phyloP scores from a whole-genome alignment of 92 coral and sea anemone genomes.

The Porites divaricata region DNA sequence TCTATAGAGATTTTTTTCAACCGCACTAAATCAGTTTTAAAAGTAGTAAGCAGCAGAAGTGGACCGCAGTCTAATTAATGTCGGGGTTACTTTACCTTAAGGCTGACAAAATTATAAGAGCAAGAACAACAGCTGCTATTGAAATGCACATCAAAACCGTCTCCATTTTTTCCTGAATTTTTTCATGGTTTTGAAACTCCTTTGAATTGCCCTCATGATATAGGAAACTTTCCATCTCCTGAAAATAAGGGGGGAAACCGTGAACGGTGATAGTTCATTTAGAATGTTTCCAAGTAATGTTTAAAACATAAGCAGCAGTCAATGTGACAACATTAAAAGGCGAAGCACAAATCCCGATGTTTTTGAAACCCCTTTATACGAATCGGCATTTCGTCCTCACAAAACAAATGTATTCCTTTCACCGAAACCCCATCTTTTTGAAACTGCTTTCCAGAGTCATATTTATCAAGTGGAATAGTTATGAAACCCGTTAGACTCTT shows the following conservation, averaged over 20 bases:
- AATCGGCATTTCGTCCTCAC: too few relatives aligned
- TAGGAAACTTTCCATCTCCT: neutral
- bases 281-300: neutral
- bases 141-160: conserved; percentile 26
- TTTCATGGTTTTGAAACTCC: neutral
- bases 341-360: too few relatives aligned
- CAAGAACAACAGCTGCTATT: conserved; percentile 20
- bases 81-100: neutral
- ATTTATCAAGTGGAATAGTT: too few relatives aligned
- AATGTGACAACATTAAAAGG: too few relatives aligned
- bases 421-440: too few relatives aligned
- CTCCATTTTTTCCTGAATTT: conserved; percentile 27
- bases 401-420: too few relatives aligned
- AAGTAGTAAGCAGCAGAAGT: neutral
- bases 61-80: neutral
- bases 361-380: too few relatives aligned
- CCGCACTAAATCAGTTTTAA: neutral
- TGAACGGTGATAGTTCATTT: neutral
- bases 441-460: too few relatives aligned
- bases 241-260: neutral
- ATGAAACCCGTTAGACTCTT: too few relatives aligned
- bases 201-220: neutral
- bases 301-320: too few relatives aligned
- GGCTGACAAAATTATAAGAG: conserved; percentile 7
- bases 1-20: too few relatives aligned